A percentile compares a stretch with the other conserved stretches of the same genome.
These are phyloP conservation scores for Microplitis demolitor DNA, from an alignment of 1,140 invertebrate genomes.

Conservation along the genomic window DNA sequence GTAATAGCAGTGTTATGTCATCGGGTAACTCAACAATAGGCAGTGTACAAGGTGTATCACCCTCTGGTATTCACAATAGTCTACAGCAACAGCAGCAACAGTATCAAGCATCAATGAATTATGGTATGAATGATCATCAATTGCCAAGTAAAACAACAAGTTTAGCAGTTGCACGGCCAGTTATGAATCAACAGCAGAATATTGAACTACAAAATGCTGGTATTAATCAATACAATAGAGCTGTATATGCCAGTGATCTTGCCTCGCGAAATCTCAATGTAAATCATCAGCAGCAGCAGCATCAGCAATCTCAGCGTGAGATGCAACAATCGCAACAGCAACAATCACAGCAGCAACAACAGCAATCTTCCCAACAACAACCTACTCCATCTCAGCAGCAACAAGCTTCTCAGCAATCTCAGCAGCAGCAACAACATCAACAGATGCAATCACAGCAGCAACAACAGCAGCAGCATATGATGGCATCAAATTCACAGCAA, in stretches of 20 bases:
- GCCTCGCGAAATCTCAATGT: conserved; percentile 36
- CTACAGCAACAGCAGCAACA: conserved; percentile 47
- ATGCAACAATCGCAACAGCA: conserved; percentile 37
- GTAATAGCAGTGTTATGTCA: conserved; percentile 28
- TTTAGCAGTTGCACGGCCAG: conserved; percentile 50
- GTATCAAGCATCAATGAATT: conserved; percentile 46
- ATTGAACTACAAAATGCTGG: conserved; percentile 34
- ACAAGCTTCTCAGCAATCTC: conserved; percentile 45
- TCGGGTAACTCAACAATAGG: conserved; percentile 7
- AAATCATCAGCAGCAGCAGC: conserved; percentile 28
- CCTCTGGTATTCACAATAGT: conserved; percentile 45
- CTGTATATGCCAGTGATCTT: conserved; percentile 48
- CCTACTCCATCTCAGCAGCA: conserved; percentile 41
- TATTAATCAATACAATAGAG: conserved; percentile 47
- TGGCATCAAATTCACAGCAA: conserved; percentile 27
- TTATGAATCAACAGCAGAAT: conserved; percentile 47
- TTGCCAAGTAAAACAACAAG: conserved; percentile 50
- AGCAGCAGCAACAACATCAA: conserved; percentile 48
- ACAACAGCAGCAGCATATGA: conserved; percentile 23
- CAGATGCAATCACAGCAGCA: conserved; percentile 33
- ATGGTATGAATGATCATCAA: conserved; percentile 39
- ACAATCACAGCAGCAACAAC: conserved; percentile 22
- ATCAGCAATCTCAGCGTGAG: not conserved
- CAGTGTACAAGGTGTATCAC: conserved; percentile 34
- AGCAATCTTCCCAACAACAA: conserved; percentile 19